phyloP scores from a whole-genome alignment of 2,113 vertebrate species.

The Oncorhynchus nerka region DNA sequence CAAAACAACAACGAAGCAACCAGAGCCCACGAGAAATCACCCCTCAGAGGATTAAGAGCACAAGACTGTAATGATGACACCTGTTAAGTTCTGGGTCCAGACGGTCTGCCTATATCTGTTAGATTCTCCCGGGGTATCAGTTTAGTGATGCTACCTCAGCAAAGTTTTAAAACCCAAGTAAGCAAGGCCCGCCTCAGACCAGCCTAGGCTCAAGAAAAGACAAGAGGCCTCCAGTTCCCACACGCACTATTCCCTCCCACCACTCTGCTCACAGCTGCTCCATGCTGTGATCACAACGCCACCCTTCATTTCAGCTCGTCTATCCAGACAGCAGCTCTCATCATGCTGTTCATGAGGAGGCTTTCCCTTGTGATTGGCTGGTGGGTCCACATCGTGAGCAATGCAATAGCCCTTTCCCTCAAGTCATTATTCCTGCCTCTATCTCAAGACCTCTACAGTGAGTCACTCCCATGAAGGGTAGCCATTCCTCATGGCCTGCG shows the following conservation, averaged over 20 bases:
- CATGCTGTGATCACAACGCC: constrained; percentile 28
- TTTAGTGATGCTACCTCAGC: constrained; percentile 19
- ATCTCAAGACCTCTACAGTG: constrained; percentile 9
- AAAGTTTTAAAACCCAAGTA: constrained; percentile 17
- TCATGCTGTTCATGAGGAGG: constrained; percentile 21
- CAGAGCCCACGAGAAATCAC: constrained; percentile 37
- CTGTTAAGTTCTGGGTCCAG: constrained; percentile 31
- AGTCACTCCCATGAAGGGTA: constrained; percentile 26
- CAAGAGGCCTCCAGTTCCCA: constrained; percentile 26
- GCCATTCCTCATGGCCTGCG: constrained; percentile 31
- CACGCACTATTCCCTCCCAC: constrained; percentile 18
- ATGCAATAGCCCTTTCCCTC: constrained; percentile 2
- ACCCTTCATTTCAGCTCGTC: constrained; percentile 28
- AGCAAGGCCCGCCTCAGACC: not conserved
- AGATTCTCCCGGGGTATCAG: not conserved
- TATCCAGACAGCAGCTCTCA: constrained; percentile 43
- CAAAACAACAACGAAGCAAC: constrained; percentile 52
- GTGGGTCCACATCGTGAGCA: constrained; percentile 25
- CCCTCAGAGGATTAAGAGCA: constrained; percentile 34
- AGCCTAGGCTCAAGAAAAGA: constrained; percentile 14
- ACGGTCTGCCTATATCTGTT: constrained; percentile 20
- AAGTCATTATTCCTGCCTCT: constrained; percentile 3
- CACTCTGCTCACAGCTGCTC: constrained; percentile 43
- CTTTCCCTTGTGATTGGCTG: constrained; percentile 14
- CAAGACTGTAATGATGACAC: constrained; percentile 14